These are phyloP conservation scores for Trichoplusia ni DNA, from an alignment of 1,140 invertebrate genomes.

Conservation along the genomic window DNA sequence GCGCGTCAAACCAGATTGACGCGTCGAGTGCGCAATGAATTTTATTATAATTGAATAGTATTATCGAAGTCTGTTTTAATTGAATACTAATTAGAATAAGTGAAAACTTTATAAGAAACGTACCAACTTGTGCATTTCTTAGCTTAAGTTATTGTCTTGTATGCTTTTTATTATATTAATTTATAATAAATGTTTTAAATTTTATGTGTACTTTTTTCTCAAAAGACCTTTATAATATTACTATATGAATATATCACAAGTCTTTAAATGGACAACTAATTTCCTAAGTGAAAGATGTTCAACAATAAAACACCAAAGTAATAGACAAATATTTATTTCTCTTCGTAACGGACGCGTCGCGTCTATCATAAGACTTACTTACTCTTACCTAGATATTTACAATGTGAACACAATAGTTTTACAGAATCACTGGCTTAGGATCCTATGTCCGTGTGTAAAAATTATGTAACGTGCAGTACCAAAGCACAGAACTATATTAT, in stretches of 20 bases:
- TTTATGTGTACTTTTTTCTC: slow-evolving; percentile 23
- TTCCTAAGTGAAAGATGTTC: too few species aligned
- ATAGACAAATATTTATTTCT: slow-evolving; percentile 67
- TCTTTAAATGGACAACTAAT: too few species aligned
- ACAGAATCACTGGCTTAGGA: background rate
- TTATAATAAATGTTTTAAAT: slow-evolving; percentile 77
- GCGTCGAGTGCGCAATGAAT: slow-evolving; percentile 45
- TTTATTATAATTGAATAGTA: slow-evolving; percentile 49
- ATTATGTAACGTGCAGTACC: too few species aligned
- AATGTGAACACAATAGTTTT: slow-evolving; percentile 51
- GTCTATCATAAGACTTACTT: slow-evolving; percentile 21
- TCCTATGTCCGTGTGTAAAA: background rate
- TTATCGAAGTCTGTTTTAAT: slow-evolving; percentile 57
- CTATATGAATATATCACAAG: too few species aligned
- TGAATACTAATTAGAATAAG: slow-evolving; percentile 38
- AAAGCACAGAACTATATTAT: too few species aligned
- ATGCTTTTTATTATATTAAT: slow-evolving; percentile 76
- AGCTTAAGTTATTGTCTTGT: slow-evolving; percentile 72
- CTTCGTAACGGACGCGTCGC: slow-evolving; percentile 21
- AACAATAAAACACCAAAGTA: slow-evolving; percentile 38
- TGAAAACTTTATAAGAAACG: slow-evolving; percentile 55
- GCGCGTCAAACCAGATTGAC: slow-evolving; percentile 55
- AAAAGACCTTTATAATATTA: too few species aligned
- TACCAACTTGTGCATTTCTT: slow-evolving; percentile 77
- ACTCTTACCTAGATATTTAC: slow-evolving; percentile 47